phyloP scores from a whole-genome alignment of 1,140 invertebrate species.

The Cyclina sinensis region DNA sequence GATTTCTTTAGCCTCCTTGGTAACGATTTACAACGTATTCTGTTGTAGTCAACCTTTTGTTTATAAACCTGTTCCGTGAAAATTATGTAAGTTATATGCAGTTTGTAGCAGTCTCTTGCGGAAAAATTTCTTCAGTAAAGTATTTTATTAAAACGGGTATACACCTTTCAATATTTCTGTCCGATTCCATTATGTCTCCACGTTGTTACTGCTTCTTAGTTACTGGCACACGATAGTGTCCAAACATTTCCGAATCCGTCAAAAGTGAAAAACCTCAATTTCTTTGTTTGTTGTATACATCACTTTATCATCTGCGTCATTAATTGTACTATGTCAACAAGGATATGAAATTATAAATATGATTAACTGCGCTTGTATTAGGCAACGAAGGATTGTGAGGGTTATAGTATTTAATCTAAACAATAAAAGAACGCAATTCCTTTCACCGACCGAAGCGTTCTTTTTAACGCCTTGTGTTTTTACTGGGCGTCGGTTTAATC shows the following conservation, averaged over 20 bases:
- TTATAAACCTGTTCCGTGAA: no score
- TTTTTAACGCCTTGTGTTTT: no score
- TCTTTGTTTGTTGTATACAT: constrained; percentile 38
- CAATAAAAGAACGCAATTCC: neutral
- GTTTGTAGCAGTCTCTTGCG: no score
- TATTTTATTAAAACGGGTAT: neutral
- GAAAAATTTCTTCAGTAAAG: no score
- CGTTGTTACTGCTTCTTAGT: neutral
- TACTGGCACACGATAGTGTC: neutral
- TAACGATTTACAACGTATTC: no score
- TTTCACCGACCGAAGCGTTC: neutral
- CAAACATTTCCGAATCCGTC: constrained; percentile 11
- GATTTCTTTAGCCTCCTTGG: no score
- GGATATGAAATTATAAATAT: constrained; percentile 45
- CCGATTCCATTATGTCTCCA: neutral
- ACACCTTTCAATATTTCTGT: neutral
- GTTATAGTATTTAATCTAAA: neutral
- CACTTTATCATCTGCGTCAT: constrained; percentile 29
- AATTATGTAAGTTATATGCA: no score
- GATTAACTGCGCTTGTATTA: constrained; percentile 4
- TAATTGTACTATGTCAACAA: constrained; percentile 38
- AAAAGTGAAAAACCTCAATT: constrained; percentile 25
- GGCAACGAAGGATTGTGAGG: neutral
- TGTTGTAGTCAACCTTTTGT: no score
- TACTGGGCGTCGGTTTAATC: no score